Base-by-base conservation (phyloP, 2,797 vertebrate species). In the Arrhamphus sclerolepis region DNA sequence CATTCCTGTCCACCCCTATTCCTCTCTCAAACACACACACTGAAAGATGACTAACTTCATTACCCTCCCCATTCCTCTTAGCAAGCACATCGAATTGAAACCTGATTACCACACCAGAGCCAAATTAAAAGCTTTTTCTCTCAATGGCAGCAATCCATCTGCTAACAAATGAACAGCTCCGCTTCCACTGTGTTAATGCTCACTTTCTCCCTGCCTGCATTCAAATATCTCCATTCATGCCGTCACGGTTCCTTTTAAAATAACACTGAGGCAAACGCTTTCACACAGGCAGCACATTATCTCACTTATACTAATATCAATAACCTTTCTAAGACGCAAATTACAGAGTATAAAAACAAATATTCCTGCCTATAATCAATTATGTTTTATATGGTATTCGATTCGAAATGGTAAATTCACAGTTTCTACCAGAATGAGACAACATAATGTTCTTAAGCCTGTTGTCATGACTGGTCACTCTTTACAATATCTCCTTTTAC, bases 51-150 rank as follows among this genome's bases (percentile, higher is more conserved):
- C 89, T 88, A 91, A 91, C 87, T 87, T 89, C 84, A 90, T 91
- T 91, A 91, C 60, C 72, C 77, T 81, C 62, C 72, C 80, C 82
- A 84, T 89, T 88, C 84, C 86, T 90, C 89, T 89, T 83, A 86
- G 88, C 69, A 77, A 87, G 84, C 60, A 72, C 80, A 76, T 81
- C 78, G 79, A 84, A 89, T 87, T 88, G 85, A 90, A 91, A 91
- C 87, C 86, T 87, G 91, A 91, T 92, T 91, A 90, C 88, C 75
- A 86, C 86, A 84, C 86, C 83, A 84, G 84, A 85, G 85, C 60
- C 82, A 90, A 91, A 91, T 92, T 83, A 91, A 92, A 91, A 90
- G 90, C 84, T 89, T 92, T 87, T 84, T 78, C 85, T 85, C 85
- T 89, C 83, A 88, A 86, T 91, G 80, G 86, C 78, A 80, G 84